Base-by-base conservation (phyloP, 2,888 invertebrate species). In the Drosophila limbata region DNA sequence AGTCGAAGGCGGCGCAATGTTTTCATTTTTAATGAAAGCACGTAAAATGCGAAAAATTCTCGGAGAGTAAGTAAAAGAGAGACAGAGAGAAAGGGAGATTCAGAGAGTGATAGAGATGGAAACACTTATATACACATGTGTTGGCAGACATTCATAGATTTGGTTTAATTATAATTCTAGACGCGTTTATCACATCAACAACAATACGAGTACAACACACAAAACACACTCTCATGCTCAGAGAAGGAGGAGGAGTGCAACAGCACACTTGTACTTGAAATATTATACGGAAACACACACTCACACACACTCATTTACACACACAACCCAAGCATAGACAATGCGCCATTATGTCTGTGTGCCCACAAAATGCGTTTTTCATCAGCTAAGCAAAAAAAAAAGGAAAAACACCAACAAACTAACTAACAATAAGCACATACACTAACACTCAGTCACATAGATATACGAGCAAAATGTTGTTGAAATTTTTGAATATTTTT, bases 1-100 rank as follows among this genome's bases (percentile, higher is more conserved):
- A 77, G 78, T 70, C 42, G 66, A 72, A 69, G 71, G 60, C 73
- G 80, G 73, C 71, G 71, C 72, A 85, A 88, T 85, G 89, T 86
- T 86, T 89, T 88, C 85, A 89, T 86, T 89, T 86, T 86, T 86
- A 86, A 86, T 86, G 85, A 89, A 89, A 89, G 89, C 85, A 86
- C 85, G 85, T 86, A 86, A 89, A 89, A 86, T 87, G 83, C 81
- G 88, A 87, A 85, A 85, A 82, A 88, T 69, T 85, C 85, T 72
- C 52, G 59, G 21, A 57, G 40, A 57, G 19, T 0, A 8, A 37
- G 13, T 25, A 35, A 15, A 64, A n/a, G 21, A 11, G 11, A 25
- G 21, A 15, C 44, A n/a, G n/a, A 35, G 21, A 31, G 8, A 15
- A 25, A n/a, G 11, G n/a, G 9, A 31, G 21, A 3, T 1, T 5